Evolutionary conservation across 2,113 vertebrate genomes (phyloP), one percentile per base, ranked within the genome.

Genomic region (Strix aluco): DNA sequence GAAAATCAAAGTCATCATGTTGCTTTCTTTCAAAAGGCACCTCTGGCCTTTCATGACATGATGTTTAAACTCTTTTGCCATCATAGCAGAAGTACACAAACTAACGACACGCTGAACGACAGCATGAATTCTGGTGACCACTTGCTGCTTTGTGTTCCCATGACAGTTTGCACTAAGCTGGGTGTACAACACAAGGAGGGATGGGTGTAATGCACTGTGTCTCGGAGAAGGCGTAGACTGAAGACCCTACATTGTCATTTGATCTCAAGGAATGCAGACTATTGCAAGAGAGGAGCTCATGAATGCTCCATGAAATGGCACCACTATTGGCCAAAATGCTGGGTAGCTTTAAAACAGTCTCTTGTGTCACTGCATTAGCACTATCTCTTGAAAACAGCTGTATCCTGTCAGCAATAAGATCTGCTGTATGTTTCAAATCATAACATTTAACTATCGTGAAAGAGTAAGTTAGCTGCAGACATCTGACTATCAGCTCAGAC

Each of bases 401-500:
- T 79, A 65, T 5, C 30, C 75, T 74, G 61, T 81, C 80, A 88
- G n/a, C 69, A 90, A 4, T 55, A 47, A 77, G 67, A 34, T 88
- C 67, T 93, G 74, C 29, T 75, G 26, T 29, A 15, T 82, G 32
- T 74, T 95, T 91, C 62, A 85, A 85, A 86, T 70, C 58, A 55
- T 58, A 95, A 18, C 46, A 79, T 58, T 72, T 71, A n/a, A 77
- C 20, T 40, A 18, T 59, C 1, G 3, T 47, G 57, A 54, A 85
- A 90, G 54, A 32, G n/a, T 77, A 57, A 80, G 29, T 73, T 70
- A 89, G 79, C 62, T 85, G 81, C 90, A 94, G 78, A 92, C 94
- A 95, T 97, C 51, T 92, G 94, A 94, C 96, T 96, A 96, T 77
- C 87, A 95, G 92, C 96, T 97, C 94, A 97, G 63, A 79, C 38